These are phyloP conservation scores for Hemithea aestivaria DNA, from an alignment of 2,888 invertebrate genomes.

Conservation along the genomic window DNA sequence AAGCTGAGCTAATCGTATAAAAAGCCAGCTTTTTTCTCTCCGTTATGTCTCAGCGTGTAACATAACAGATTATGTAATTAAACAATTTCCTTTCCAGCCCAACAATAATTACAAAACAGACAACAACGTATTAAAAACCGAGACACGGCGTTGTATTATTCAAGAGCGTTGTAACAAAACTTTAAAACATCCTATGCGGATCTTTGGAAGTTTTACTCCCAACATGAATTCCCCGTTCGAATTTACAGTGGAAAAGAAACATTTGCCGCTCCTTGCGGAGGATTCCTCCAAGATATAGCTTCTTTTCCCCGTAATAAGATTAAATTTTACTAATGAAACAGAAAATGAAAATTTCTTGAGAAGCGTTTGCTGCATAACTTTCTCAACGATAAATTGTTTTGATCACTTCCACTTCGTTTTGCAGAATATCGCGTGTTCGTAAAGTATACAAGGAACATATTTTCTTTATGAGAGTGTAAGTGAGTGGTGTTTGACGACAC, in stretches of 20 bases:
- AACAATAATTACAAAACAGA: too few species aligned
- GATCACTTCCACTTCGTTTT: too few species aligned
- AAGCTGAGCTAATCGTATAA: too few species aligned
- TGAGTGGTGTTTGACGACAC: too few species aligned
- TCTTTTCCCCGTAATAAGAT: slow-evolving; percentile 59
- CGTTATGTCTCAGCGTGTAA: too few species aligned
- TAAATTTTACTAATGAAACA: slow-evolving; percentile 73
- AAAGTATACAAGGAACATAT: slow-evolving; percentile 54
- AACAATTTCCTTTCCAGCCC: too few species aligned
- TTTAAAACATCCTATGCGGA: slow-evolving; percentile 1
- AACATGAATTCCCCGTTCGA: slow-evolving; percentile 12
- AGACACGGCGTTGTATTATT: too few species aligned
- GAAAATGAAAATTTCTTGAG: slow-evolving; percentile 66
- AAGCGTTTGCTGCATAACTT: slow-evolving; percentile 62
- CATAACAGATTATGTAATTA: too few species aligned
- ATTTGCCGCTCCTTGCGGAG: slow-evolving; percentile 51
- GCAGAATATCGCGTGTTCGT: slow-evolving; percentile 23
- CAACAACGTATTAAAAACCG: too few species aligned
- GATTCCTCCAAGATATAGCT: slow-evolving; percentile 56
- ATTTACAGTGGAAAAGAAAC: slow-evolving; percentile 25
- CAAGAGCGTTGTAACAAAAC: slow-evolving; percentile 1
- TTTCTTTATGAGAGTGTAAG: slow-evolving; percentile 26
- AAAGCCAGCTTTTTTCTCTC: too few species aligned
- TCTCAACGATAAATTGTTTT: slow-evolving; percentile 17
- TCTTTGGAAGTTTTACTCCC: slow-evolving; percentile 9